Percentiles rank a stretch among this genome's conserved stretches.
These are phyloP conservation scores for Eulithis testata DNA, from an alignment of 2,888 invertebrate genomes.

Conservation along the genomic window DNA sequence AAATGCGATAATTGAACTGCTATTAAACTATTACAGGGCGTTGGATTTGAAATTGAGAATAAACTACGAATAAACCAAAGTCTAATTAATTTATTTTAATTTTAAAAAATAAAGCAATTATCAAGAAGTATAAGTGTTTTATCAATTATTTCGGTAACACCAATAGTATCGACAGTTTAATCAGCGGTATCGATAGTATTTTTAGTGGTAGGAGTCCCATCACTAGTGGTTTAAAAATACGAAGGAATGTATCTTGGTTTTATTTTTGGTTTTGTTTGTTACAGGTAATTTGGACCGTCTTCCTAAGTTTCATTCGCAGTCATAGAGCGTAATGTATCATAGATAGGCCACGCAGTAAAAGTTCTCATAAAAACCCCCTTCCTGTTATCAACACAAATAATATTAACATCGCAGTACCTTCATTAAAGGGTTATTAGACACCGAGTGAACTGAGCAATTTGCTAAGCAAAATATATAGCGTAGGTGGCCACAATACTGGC, in stretches of 20 bases:
- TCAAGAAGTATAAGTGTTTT: neutral
- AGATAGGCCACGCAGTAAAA: slow-evolving; percentile 25
- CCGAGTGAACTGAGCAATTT: slow-evolving; percentile 79
- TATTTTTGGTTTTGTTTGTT: slow-evolving; percentile 43
- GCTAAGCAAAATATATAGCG: slow-evolving; percentile 81
- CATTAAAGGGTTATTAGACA: slow-evolving; percentile 83
- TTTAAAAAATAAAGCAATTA: slow-evolving; percentile 13
- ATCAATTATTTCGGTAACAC: neutral
- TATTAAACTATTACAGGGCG: slow-evolving; percentile 66
- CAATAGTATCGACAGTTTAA: neutral
- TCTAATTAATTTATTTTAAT: neutral
- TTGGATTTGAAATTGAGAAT: slow-evolving; percentile 45
- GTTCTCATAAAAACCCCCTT: slow-evolving; percentile 30
- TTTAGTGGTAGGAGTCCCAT: slow-evolving; percentile 6
- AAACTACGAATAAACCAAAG: slow-evolving; percentile 9
- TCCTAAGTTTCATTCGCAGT: slow-evolving; percentile 12
- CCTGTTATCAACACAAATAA: slow-evolving; percentile 42
- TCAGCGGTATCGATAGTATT: slow-evolving; percentile 8
- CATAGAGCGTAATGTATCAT: slow-evolving; percentile 10
- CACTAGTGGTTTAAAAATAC: slow-evolving; percentile 23
- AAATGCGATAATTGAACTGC: slow-evolving; percentile 69
- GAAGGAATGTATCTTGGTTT: slow-evolving; percentile 17
- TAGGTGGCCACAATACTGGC: slow-evolving; percentile 78
- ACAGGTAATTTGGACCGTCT: slow-evolving; percentile 45
- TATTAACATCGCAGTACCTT: slow-evolving; percentile 59